Conservation (phyloP, 2,113 vertebrate species). For the Coryphaenoides rupestris region DNA sequence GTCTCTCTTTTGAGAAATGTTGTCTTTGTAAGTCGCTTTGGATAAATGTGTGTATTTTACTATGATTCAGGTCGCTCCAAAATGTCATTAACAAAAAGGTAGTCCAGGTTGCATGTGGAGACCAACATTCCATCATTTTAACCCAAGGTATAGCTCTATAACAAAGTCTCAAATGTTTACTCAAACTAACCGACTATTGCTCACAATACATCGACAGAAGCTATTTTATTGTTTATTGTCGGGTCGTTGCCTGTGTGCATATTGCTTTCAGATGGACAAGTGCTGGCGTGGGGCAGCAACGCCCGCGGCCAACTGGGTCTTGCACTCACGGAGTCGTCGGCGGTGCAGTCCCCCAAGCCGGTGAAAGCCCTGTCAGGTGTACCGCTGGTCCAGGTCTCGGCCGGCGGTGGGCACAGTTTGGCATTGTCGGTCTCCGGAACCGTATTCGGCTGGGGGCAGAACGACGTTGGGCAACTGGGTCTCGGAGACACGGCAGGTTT, state of each 20-base stretch:
- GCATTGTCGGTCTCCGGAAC: conserved; percentile 78
- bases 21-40: too few relatives aligned
- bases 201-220: too few relatives aligned
- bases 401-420: conserved; percentile 77
- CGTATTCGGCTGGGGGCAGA: conserved; percentile 83
- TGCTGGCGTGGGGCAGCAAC: conserved; percentile 79
- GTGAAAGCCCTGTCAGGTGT: conserved; percentile 70
- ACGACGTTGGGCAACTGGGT: conserved; percentile 79
- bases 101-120: conserved; percentile 81
- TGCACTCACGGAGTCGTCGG: conserved; percentile 37
- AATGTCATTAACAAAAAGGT: conserved; percentile 64
- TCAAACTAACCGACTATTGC: too few relatives aligned
- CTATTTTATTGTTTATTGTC: too few relatives aligned
- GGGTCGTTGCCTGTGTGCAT: neutral
- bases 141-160: conserved; percentile 76
- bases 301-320: conserved; percentile 75
- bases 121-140: conserved; percentile 79
- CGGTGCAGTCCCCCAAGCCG: conserved; percentile 47
- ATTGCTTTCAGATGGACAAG: neutral
- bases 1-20: too few relatives aligned
- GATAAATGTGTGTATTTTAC: neutral
- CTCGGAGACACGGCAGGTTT: conserved; percentile 28
- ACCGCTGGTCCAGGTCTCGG: conserved; percentile 77
- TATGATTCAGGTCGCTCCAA: conserved; percentile 11
- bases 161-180: neutral